Base-by-base conservation (phyloP, 2,797 vertebrate species). In the Menidia menidia region DNA sequence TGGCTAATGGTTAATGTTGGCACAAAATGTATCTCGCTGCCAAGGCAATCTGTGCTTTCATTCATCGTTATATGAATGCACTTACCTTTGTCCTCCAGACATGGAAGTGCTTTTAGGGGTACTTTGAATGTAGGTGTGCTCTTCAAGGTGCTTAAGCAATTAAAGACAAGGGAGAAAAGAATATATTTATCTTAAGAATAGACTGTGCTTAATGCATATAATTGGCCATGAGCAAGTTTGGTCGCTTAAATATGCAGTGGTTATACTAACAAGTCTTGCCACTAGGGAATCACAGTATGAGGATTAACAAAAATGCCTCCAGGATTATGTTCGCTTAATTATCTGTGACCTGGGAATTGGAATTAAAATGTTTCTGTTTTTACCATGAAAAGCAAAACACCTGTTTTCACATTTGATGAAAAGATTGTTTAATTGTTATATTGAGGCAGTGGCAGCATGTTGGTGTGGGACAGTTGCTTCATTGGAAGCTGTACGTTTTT, bases 171-270 rank as follows among this genome's bases (percentile, higher is more conserved):
- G 68, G 56, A 75, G 63, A 58, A 80, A 48, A 76, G 72, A 69
- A 83, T 59, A 91, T 87, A 86, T 88, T 87, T 88, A 74, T 67
- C 67, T 78, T 81, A 59, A 82, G 82, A 82, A 82, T 72, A 77
- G 71, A 78, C 68, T 54, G 61, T 66, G 68, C 75, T 87, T 70
- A 83, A 75, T 73, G 74, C 85, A 62, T 78, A 67, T 73, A 88
- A 89, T 80, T 82, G 66, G 63, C 73, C 60, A 59, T 2, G 19
- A 82, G 80, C 68, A 66, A 61, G 64, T 53, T 65, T 79, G 53
- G 51, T 61, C 83, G 68, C 52, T 83, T 82, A 74, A 87, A 80
- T 83, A 81, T 84, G 41, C 73, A 80, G 53, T 60, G 42, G 68
- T 80, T 76, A 61, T 75, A 79, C 57, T 77, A 87, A 87, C 82